phyloP scores from a whole-genome alignment of 2,797 vertebrate genomes.

The Antennarius maculatus region DNA sequence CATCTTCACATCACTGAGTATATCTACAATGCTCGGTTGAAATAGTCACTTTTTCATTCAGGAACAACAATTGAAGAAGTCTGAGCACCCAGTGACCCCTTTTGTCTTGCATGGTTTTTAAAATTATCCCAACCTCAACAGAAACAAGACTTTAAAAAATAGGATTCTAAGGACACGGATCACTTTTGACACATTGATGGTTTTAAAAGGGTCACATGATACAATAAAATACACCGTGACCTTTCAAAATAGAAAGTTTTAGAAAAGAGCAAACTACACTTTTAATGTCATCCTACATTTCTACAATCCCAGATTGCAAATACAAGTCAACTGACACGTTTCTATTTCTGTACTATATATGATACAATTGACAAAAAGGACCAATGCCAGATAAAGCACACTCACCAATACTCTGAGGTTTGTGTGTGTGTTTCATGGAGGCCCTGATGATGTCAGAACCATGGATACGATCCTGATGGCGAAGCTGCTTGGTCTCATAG shows the following conservation, averaged over 20 bases:
- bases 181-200: background rate
- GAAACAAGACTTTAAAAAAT: background rate
- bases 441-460: slow-evolving; percentile 90
- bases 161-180: background rate
- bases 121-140: slow-evolving; percentile 9
- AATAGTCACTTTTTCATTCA: background rate
- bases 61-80: background rate
- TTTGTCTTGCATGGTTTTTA: slow-evolving; percentile 4
- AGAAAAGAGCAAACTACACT: background rate
- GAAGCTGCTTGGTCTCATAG: slow-evolving; percentile 91
- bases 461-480: slow-evolving; percentile 90
- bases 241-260: background rate
- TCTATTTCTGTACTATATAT: too few species aligned
- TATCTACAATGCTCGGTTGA: too few species aligned
- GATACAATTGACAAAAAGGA: too few species aligned
- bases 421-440: slow-evolving; percentile 84
- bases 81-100: background rate
- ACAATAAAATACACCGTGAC: background rate
- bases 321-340: too few species aligned
- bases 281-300: background rate
- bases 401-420: slow-evolving; percentile 83
- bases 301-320: too few species aligned
- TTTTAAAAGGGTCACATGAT: background rate
- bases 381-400: background rate
- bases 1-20: too few species aligned